phyloP scores from a whole-genome alignment of 1,140 invertebrate species.

The Frieseomelitta varia region DNA sequence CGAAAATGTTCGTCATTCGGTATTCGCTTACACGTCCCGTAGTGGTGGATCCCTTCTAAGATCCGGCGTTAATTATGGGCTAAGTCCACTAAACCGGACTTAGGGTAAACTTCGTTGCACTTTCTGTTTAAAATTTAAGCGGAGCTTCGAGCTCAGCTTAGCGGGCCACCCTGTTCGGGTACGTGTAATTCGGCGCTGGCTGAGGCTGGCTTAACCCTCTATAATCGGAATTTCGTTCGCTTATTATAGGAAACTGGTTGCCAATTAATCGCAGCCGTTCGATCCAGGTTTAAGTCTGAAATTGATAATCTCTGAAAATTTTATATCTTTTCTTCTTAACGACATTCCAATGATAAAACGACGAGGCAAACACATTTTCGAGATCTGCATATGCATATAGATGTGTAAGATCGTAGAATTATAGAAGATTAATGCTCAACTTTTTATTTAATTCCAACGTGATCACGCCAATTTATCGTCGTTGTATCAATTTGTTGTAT shows the following conservation, averaged over 20 bases:
- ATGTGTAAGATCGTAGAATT: too few relatives aligned
- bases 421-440: too few relatives aligned
- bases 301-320: too few relatives aligned
- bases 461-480: conserved; percentile 37
- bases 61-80: conserved; percentile 56
- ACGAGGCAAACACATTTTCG: too few relatives aligned
- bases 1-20: not conserved
- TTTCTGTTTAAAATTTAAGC: conserved; percentile 63
- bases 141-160: conserved; percentile 55
- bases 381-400: too few relatives aligned
- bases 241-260: too few relatives aligned
- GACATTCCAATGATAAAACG: too few relatives aligned
- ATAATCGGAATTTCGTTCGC: too few relatives aligned
- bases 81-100: conserved; percentile 60
- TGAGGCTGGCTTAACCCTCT: conserved; percentile 42
- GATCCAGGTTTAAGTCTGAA: too few relatives aligned
- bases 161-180: conserved; percentile 2
- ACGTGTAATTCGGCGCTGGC: conserved; percentile 48
- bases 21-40: not conserved
- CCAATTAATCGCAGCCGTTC: too few relatives aligned
- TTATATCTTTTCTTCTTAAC: too few relatives aligned
- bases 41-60: not conserved
- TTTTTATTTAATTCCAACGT: not conserved
- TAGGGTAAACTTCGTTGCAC: conserved; percentile 41
- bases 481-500: conserved; percentile 9